These are phyloP conservation scores for Orchesellides sinensis DNA, from an alignment of 2,888 invertebrate genomes.

Conservation along the genomic window DNA sequence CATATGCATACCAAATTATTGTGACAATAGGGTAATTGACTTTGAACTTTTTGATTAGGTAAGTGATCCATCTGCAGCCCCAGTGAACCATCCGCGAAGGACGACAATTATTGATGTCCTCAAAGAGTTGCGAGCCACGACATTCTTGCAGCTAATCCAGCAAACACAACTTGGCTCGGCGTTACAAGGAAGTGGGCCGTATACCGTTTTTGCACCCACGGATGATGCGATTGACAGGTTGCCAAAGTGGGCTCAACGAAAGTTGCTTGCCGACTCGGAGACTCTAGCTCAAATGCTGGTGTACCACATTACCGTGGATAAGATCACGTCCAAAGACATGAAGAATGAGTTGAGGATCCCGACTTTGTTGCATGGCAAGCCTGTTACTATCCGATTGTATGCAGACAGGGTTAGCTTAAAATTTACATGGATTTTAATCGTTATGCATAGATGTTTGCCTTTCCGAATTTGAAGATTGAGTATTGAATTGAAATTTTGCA, in stretches of 20 bases:
- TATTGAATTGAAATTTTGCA: conserved; percentile 16
- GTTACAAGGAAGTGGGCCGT: conserved; percentile 74
- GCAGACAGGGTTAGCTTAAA: conserved; percentile 72
- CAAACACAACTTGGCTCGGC: conserved; percentile 74
- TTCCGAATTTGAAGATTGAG: neutral
- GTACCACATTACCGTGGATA: conserved; percentile 74
- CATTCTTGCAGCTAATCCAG: conserved; percentile 74
- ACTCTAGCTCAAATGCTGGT: conserved; percentile 74
- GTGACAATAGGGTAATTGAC: neutral
- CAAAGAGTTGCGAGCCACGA: conserved; percentile 73
- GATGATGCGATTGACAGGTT: conserved; percentile 75
- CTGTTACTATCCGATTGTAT: conserved; percentile 73
- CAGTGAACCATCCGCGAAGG: conserved; percentile 73
- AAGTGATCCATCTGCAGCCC: conserved; percentile 69
- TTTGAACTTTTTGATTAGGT: conserved; percentile 54
- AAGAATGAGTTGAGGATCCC: conserved; percentile 74
- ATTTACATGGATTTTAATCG: too few relatives aligned
- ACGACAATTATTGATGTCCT: conserved; percentile 74
- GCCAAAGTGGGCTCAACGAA: conserved; percentile 74
- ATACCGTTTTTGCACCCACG: conserved; percentile 74
- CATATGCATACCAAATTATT: neutral
- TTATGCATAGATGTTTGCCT: too few relatives aligned
- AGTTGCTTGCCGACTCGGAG: conserved; percentile 72
- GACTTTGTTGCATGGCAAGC: conserved; percentile 73
- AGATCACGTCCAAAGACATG: conserved; percentile 74